Evolutionary conservation across 2,797 vertebrate species (phyloP), one percentile per base, ranked within the genome.

Genomic region (Rhynchonycteris naso): DNA sequence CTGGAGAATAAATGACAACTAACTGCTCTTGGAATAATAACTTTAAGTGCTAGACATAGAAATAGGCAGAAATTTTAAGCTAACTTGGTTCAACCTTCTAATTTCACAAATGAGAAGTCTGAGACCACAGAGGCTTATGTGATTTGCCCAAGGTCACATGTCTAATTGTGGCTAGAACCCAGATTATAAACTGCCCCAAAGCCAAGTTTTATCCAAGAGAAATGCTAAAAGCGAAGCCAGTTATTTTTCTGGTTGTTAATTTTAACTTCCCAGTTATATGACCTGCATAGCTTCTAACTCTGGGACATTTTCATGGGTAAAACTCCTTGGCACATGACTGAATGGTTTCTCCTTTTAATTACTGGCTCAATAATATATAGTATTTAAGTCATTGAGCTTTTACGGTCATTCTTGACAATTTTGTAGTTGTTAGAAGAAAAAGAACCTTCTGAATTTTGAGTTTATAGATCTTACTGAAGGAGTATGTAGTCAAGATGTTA

Each of bases 221-320:
- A 93, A 88, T 47, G 81, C 18, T 71, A 61, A 84, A 88, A 35
- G 59, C 68, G 96, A 94, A 96, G 50, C 58, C 58, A 58, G 38
- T 82, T 38, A 4, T 86, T 95, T 96, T 90, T 87, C 84, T 84
- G 87, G 87, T 85, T 81, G 28, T 96, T 95, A 93, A 95, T 95
- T 96, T 95, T 93, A 96, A 97, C 78, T 91, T 91, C 84, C 38
- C 58, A 91, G 80, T 87, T 95, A 87, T 78, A 47, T 38, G 84
- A 83, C 95, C 94, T 97, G 88, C 90, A 75, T 30, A 83, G 78
- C 85, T 75, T 94, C 95, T 94, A 91, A 91, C 63, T 50, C 69
- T 47, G 65, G 59, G 84, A 69, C 22, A 86, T n/a, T 79, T 96
- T 90, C 92, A 83, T 0, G 8, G 61, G 88, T 72, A 76, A 84